Base-by-base conservation (phyloP, 2,797 vertebrate genomes). In the Microhierax caerulescens region DNA sequence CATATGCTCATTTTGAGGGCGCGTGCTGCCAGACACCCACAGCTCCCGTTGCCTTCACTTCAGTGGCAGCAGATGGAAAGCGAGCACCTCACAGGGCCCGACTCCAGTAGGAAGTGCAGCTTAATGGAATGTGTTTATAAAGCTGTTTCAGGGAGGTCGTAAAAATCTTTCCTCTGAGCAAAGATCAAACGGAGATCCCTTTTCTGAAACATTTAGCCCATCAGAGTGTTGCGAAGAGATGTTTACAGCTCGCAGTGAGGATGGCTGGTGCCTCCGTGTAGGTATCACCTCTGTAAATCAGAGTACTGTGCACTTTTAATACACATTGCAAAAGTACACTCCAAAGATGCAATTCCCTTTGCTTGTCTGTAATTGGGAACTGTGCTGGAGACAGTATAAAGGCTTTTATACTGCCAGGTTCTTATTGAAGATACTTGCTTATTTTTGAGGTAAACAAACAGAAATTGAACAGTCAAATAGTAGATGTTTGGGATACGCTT, bases 11-110 rank as follows among this genome's bases (percentile, higher is more conserved):
- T 34, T 88, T 73, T 64, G 45, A 57, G 15, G 22, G 13, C 1
- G 1, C 11, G 16, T 15, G 16, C 17, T 89, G 59, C 11, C 1
- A 3, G 60, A 41, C 12, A 45, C 7, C 28, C 3, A 0, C 34
- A 11, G 36, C n/a, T 82, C 69, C n/a, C 39, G 23, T 2, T 50
- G 7, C 5, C 15, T 82, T 61, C 36, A 30, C 11, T 45, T 57
- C 75, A 51, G 11, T 24, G 28, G 72, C 18, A 69, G 37, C 22
- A 87, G 27, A 22, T 50, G 41, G 78, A 87, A 94, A 51, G 20
- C n/a, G 59, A 83, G 10, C 18, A 59, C 43, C 36, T 63, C 39
- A 34, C 9, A 51, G 61, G 37, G 39, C n/a, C 19, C 12, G 7
- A 39, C 20, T 57, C 11, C 9, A 57, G 27, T 48, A 59, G 45